A percentile compares a stretch with the other conserved stretches of the same genome.
Conservation (phyloP, 2,113 vertebrate species). For the Heloderma charlesbogerti region DNA sequence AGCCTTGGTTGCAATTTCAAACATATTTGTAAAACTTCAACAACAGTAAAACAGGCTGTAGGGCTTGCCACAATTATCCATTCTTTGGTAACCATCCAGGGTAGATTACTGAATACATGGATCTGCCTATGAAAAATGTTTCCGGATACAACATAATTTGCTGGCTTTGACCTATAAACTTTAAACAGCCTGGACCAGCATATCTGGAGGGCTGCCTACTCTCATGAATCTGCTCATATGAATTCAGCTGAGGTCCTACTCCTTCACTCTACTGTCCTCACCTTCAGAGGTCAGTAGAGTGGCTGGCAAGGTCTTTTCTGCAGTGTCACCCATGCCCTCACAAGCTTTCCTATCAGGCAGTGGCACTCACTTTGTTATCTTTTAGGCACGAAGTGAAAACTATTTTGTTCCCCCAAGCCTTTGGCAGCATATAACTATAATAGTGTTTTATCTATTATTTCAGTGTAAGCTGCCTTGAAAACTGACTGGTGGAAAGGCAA, state of each 20-base stretch:
- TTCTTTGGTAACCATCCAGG: neutral
- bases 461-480: neutral
- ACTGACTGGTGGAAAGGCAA: neutral
- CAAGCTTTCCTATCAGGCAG: neutral
- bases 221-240: neutral
- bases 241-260: neutral
- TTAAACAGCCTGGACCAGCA: neutral
- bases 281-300: neutral
- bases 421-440: neutral
- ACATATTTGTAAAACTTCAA: too few species aligned
- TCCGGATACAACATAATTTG: too few species aligned
- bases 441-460: neutral
- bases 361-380: neutral
- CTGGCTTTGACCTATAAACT: neutral
- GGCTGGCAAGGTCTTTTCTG: neutral
- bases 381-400: neutral
- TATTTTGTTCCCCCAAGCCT: neutral
- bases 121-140: neutral
- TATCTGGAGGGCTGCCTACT: neutral
- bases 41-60: too few species aligned
- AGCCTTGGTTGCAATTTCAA: too few species aligned
- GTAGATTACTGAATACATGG: neutral
- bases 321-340: neutral
- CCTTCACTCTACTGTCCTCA: too few species aligned
- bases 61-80: neutral